Percentiles rank a stretch among this genome's conserved stretches.
phyloP scores from a whole-genome alignment of 1,140 invertebrate genomes.

The Conus ventricosus region DNA sequence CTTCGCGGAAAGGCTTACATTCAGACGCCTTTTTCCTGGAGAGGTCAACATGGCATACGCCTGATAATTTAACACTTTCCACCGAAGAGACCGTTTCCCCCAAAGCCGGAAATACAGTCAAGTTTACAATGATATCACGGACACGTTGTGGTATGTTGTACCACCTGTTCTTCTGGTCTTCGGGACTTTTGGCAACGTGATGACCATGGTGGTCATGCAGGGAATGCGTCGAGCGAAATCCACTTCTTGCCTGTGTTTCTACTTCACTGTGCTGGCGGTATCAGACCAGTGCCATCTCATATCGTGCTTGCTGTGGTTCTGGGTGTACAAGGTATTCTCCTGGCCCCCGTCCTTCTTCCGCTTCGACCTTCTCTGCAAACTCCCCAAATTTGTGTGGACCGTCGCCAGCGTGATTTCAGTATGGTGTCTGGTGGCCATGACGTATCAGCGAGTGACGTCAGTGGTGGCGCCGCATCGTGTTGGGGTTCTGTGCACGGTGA shows the following conservation, averaged over 20 bases:
- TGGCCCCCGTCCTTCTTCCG: background rate
- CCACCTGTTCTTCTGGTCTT: background rate
- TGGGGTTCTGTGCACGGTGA: background rate
- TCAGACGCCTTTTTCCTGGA: no score
- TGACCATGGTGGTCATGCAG: background rate
- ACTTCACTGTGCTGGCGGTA: conserved; percentile 14
- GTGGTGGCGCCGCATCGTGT: background rate
- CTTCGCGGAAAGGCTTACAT: no score
- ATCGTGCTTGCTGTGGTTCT: background rate
- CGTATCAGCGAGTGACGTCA: conserved; percentile 23
- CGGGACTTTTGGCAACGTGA: conserved; percentile 15
- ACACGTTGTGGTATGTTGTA: background rate
- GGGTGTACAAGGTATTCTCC: background rate
- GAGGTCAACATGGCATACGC: no score
- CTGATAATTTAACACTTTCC: no score
- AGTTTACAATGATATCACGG: no score
- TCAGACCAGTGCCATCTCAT: background rate
- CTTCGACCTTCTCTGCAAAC: background rate
- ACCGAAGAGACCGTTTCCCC: no score
- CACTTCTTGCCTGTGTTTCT: background rate
- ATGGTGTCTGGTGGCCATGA: conserved; percentile 8
- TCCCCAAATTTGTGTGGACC: background rate
- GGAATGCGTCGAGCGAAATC: background rate
- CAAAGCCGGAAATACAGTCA: no score
- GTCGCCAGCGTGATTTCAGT: background rate